Evolutionary conservation across 2,888 invertebrate genomes (phyloP).

Genomic region (Drosophila tripunctata): DNA sequence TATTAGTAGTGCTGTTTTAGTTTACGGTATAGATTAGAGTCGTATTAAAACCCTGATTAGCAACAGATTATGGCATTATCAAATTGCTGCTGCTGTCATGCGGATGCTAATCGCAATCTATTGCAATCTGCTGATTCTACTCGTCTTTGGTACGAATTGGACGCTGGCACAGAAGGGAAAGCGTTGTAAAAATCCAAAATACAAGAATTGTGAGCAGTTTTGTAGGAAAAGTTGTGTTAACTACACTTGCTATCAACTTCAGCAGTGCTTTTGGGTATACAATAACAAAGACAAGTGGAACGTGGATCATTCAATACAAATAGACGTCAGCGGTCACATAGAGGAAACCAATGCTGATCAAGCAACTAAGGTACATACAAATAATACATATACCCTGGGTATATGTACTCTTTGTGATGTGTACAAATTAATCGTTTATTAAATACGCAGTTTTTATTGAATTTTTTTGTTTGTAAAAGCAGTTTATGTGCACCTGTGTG

Average conservation of each 20-base stretch:
- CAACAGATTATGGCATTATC: neutral
- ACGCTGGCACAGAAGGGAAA: neutral
- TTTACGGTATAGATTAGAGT: neutral
- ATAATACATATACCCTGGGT: neutral
- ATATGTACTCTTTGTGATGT: neutral
- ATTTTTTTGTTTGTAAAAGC: constrained; percentile 18
- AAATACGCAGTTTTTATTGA: constrained; percentile 9
- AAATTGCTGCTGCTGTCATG: neutral
- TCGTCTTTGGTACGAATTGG: neutral
- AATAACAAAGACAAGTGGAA: neutral
- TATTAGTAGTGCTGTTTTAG: neutral
- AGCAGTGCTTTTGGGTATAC: neutral
- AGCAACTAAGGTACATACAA: too few species aligned
- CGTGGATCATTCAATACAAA: too few species aligned
- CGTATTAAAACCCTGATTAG: too few species aligned
- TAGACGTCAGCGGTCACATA: too few species aligned
- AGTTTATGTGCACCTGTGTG: constrained; percentile 24
- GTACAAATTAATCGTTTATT: constrained; percentile 8
- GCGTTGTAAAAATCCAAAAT: neutral
- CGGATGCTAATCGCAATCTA: neutral
- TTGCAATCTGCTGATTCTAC: neutral
- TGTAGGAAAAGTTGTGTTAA: neutral
- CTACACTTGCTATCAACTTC: neutral
- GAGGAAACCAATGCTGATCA: too few species aligned
- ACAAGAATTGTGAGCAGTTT: neutral